These are phyloP conservation scores for Sminthurides bifidus DNA, from an alignment of 1,140 invertebrate genomes.

Conservation along the genomic window DNA sequence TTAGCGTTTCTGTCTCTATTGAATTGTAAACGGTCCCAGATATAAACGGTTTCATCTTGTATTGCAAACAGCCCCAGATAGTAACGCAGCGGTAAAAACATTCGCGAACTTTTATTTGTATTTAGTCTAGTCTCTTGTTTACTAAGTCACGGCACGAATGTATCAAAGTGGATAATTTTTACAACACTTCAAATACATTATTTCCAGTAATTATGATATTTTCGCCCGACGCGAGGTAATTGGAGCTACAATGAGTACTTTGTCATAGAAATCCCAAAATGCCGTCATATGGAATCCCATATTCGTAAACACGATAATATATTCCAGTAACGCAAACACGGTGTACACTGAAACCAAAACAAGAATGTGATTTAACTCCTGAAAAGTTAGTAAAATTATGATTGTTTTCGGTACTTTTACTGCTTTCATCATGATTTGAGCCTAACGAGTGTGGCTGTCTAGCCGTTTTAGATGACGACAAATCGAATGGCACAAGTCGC, in stretches of 20 bases:
- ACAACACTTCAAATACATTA: neutral
- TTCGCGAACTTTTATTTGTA: too few species aligned
- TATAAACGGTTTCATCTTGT: too few species aligned
- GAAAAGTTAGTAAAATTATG: neutral
- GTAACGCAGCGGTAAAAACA: too few species aligned
- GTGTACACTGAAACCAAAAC: constrained; percentile 63
- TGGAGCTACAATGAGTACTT: constrained; percentile 21
- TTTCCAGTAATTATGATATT: neutral
- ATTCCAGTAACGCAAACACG: constrained; percentile 87
- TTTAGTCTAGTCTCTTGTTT: too few species aligned
- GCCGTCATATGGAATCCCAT: constrained; percentile 86
- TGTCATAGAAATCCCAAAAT: constrained; percentile 63
- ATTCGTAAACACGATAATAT: constrained; percentile 82
- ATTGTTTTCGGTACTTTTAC: constrained; percentile 45
- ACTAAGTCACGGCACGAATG: too few species aligned
- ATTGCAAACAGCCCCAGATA: too few species aligned
- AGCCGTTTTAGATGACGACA: too few species aligned
- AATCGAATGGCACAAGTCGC: too few species aligned
- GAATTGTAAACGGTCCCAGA: too few species aligned
- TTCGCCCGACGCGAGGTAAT: neutral
- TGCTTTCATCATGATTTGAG: constrained; percentile 81
- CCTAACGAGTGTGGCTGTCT: too few species aligned
- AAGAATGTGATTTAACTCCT: neutral
- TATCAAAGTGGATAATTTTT: too few species aligned
- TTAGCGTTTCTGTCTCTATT: too few species aligned